phyloP scores from a whole-genome alignment of 2,113 vertebrate genomes.

The Cyprinodon variegatus region DNA sequence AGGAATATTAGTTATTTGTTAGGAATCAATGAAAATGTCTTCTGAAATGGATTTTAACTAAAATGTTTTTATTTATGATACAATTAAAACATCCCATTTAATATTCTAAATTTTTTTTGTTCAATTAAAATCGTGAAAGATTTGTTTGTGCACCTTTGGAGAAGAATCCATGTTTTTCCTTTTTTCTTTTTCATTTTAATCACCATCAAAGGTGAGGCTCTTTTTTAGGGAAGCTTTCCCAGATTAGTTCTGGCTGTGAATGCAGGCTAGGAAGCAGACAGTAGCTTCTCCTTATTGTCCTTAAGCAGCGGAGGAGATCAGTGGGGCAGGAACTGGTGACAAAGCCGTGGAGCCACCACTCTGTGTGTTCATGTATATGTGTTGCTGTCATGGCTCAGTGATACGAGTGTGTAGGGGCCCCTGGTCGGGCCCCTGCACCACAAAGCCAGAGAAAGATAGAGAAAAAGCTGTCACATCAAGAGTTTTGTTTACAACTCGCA shows the following conservation, averaged over 20 bases:
- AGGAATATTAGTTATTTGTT: neutral
- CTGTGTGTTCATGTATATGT: slow-evolving; percentile 60
- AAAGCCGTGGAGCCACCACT: slow-evolving; percentile 63
- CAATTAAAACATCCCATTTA: no score
- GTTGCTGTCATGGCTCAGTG: slow-evolving; percentile 83
- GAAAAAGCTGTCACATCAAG: slow-evolving; percentile 84
- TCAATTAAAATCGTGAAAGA: neutral
- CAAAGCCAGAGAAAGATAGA: slow-evolving; percentile 63
- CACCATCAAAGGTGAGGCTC: slow-evolving; percentile 25
- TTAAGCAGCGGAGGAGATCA: slow-evolving; percentile 75
- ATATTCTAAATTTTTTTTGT: neutral
- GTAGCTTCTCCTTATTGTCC: slow-evolving; percentile 82
- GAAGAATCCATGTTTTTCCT: neutral
- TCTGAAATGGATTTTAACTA: neutral
- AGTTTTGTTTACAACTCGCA: slow-evolving; percentile 78
- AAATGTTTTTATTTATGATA: neutral
- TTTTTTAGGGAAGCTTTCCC: slow-evolving; percentile 80
- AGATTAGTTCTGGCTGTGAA: slow-evolving; percentile 88
- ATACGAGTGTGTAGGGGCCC: slow-evolving; percentile 79
- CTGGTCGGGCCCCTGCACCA: slow-evolving; percentile 65
- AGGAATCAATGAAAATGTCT: no score
- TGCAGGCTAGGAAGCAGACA: slow-evolving; percentile 82
- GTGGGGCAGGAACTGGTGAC: slow-evolving; percentile 68
- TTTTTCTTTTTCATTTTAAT: slow-evolving; percentile 39
- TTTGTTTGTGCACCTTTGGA: neutral